Conservation (phyloP, 2,113 vertebrate genomes). For the Chauna torquata region DNA sequence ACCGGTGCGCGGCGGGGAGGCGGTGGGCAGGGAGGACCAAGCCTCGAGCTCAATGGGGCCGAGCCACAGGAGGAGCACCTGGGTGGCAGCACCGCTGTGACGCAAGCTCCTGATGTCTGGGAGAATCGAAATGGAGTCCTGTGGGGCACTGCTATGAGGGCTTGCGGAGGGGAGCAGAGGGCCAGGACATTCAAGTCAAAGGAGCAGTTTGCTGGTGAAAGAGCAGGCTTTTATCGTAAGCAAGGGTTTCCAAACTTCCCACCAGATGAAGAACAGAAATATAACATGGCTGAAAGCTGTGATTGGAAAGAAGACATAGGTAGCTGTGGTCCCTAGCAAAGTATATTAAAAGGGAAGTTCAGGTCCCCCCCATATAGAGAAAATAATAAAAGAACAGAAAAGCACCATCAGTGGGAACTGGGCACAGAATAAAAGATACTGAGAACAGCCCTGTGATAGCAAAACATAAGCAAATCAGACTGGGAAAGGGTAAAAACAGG, state of each 20-base stretch:
- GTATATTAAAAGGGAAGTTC: background rate
- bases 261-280: background rate
- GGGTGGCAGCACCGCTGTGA: background rate
- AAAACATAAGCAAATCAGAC: background rate
- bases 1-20: no score
- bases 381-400: background rate
- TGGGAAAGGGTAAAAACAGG: background rate
- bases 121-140: background rate
- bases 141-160: background rate
- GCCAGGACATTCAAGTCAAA: background rate
- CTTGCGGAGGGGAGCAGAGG: background rate
- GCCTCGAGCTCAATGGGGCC: no score
- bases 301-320: background rate
- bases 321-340: background rate
- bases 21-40: no score
- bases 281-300: background rate
- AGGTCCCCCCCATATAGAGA: background rate
- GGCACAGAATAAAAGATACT: background rate
- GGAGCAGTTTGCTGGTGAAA: background rate
- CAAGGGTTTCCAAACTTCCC: background rate
- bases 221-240: background rate
- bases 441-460: background rate
- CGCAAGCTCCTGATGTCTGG: background rate
- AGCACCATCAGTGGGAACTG: background rate
- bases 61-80: no score